Base-by-base conservation (phyloP, 92 coral and sea anemone species). In the Actinostola sp. region DNA sequence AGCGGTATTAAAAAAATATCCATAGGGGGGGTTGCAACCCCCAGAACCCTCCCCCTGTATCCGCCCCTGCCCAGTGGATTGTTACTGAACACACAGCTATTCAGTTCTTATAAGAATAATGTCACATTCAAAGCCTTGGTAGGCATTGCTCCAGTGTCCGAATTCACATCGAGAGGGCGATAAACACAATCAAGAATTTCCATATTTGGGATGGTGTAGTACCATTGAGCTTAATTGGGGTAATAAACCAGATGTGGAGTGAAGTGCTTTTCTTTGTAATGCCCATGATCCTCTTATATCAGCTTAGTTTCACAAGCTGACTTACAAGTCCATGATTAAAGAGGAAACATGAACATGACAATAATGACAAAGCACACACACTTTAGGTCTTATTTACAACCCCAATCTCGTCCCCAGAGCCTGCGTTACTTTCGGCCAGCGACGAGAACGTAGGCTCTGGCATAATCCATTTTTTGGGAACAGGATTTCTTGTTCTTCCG, bases 181-280 rank as follows among this genome's bases (percentile, higher is more conserved):
- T 75, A n/a, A 64, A 63, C 63, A 48, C 34, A 44, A 60, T 73
- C 2, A 73, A 61, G 43, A 61, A 73, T 20, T 73, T 36, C 48
- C 30, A 31, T 4, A 43, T 73, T 29, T 73, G 79, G 79, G 43
- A 66, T 7, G 50, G 81, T 11, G 66, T 41, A n/a, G 17, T 75
- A 3, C 81, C 73, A 2, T 21, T 75, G 1, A 76, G 82, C 70
- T 52, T 53, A 42, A 21, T 76, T 25, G 61, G 64, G 5, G 64
- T 76, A 24, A 73, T 66, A 3, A 76, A 76, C 26, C 75, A 76
- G 43, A 76, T 66, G 75, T 53, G 75, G 75, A 49, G 63, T 64
- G 81, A 25, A 57, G 80, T 73, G 20, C 61, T 41, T 73, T 75
- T 34, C 13, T 75, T 0, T 75, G 30, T 45, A 75, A 75, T 39